Evolutionary conservation across 2,888 invertebrate species (phyloP).

Genomic region (Unio pictorum): DNA sequence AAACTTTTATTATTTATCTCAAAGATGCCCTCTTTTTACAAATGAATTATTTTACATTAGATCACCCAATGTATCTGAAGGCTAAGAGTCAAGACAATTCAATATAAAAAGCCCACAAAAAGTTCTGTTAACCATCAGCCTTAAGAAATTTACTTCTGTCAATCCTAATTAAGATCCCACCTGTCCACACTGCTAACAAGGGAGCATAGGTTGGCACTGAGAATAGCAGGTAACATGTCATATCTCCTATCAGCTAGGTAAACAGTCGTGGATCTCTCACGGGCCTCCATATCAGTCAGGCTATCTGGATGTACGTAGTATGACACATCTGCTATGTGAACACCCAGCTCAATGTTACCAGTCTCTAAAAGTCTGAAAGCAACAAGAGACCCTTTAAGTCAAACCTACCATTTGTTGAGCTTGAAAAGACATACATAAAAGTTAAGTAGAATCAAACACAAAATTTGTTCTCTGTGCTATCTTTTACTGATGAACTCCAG

Average conservation of each 20-base stretch:
- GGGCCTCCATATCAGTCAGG: conserved; percentile 53
- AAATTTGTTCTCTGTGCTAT: no score
- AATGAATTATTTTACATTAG: no score
- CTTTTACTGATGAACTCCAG: no score
- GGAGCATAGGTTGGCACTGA: conserved; percentile 69
- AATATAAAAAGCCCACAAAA: no score
- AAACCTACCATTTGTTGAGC: background rate
- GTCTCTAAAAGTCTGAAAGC: conserved; percentile 48
- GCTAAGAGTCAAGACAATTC: no score
- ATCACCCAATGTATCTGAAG: no score
- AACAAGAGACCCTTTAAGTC: background rate
- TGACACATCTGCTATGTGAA: conserved; percentile 63
- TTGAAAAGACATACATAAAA: background rate
- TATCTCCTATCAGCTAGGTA: conserved; percentile 68
- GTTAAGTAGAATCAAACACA: background rate
- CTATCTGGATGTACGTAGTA: conserved; percentile 53
- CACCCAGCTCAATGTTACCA: conserved; percentile 63
- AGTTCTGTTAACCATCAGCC: no score
- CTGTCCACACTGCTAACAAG: conserved; percentile 66
- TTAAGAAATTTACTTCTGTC: no score
- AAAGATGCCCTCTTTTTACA: no score
- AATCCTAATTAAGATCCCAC: conserved; percentile 26
- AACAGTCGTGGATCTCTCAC: conserved; percentile 53
- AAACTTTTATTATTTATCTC: no score
- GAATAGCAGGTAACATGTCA: conserved; percentile 68